Evolutionary conservation across 2,888 invertebrate species (phyloP).

Genomic region (Xanthorhoe spadicearia): DNA sequence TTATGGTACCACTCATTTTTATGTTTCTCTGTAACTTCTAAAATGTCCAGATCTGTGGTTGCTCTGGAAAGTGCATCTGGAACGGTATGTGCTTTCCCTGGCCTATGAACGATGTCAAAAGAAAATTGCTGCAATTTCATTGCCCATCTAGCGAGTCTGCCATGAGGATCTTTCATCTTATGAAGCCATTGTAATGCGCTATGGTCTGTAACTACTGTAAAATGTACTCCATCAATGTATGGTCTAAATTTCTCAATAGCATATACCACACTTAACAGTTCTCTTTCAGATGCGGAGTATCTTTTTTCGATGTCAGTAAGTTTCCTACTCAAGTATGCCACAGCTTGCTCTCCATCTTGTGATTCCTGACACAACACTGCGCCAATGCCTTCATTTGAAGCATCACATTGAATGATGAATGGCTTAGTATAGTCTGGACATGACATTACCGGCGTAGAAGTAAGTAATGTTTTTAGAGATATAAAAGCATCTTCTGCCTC

Average conservation of each 20-base stretch:
- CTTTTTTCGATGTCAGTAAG: background rate
- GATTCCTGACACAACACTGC: background rate
- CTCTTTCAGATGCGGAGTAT: constrained; percentile 31
- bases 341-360: background rate
- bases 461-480: background rate
- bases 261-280: constrained; percentile 29
- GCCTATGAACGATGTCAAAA: constrained; percentile 4
- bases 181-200: background rate
- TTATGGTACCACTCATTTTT: background rate
- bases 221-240: constrained; percentile 33
- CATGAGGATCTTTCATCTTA: constrained; percentile 24
- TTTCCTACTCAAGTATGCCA: background rate
- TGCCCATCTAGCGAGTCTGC: constrained; percentile 34
- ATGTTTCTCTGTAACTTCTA: background rate
- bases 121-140: constrained; percentile 26
- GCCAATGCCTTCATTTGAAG: constrained; percentile 16
- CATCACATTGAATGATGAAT: constrained; percentile 4
- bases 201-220: background rate
- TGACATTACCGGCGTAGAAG: background rate
- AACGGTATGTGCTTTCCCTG: background rate
- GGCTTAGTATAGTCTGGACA: constrained; percentile 3
- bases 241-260: constrained; percentile 35
- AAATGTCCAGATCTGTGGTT: background rate
- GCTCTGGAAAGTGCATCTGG: constrained; percentile 1
- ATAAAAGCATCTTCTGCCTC: constrained; percentile 1